A percentile compares a stretch with the other conserved stretches of the same genome.
Evolutionary conservation across 2,797 vertebrate species (phyloP).

Genomic region (Vireo griseus): DNA sequence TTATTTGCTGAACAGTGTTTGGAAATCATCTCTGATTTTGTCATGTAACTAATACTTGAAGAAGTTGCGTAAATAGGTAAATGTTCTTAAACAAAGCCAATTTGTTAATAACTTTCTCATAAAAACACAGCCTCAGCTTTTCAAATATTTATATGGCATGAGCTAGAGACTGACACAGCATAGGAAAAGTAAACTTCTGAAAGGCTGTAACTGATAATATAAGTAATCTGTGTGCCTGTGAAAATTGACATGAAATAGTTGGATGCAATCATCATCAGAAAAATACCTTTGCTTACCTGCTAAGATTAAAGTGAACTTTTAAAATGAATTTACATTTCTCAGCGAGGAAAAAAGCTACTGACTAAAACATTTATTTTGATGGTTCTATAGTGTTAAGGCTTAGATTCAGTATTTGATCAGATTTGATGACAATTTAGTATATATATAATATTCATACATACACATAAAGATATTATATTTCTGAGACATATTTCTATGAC

Average conservation of each 20-base stretch:
- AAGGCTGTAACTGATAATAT: not conserved
- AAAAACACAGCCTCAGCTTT: not conserved
- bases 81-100: not conserved
- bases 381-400: not conserved
- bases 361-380: not conserved
- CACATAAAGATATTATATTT: not conserved
- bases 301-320: not conserved
- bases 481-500: not conserved
- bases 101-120: not conserved
- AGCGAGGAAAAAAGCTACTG: not conserved
- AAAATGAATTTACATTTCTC: not conserved
- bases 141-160: not conserved
- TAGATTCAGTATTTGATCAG: not conserved
- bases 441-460: not conserved
- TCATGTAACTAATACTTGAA: not conserved
- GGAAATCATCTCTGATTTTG: not conserved
- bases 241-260: not conserved
- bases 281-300: not conserved
- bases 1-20: not conserved
- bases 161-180: not conserved
- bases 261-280: not conserved
- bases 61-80: not conserved
- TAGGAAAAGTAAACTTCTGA: not conserved
- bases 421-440: not conserved
- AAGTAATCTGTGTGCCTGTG: not conserved